These are phyloP conservation scores for Indicator indicator DNA, from an alignment of 2,113 vertebrate species.

Conservation along the genomic window DNA sequence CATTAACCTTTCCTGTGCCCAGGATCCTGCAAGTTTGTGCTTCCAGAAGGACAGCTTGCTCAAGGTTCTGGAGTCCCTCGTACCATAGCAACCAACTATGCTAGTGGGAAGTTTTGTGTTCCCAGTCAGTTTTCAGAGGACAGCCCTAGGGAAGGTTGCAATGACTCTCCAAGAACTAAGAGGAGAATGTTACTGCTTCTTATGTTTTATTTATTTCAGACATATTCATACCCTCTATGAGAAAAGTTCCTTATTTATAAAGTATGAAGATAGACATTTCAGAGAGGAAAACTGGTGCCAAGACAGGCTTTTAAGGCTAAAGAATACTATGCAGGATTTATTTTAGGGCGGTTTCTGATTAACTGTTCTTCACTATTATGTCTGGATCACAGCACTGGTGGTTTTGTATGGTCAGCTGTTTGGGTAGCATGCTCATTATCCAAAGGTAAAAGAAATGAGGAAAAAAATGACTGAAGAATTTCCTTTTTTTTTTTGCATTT, in stretches of 20 bases:
- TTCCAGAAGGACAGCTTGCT: neutral
- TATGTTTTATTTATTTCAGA: neutral
- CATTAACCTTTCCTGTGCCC: neutral
- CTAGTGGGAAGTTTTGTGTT: neutral
- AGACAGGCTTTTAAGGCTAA: conserved; percentile 11
- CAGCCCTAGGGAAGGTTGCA: neutral
- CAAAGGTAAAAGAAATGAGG: neutral
- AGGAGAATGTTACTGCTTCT: neutral
- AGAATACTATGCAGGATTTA: conserved; percentile 12
- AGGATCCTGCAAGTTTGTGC: neutral
- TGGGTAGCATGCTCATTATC: conserved; percentile 5
- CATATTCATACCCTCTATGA: neutral
- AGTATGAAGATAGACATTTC: neutral
- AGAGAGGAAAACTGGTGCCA: neutral
- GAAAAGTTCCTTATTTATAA: neutral
- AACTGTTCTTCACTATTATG: conserved; percentile 15
- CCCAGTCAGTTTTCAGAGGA: neutral
- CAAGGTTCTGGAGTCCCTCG: neutral
- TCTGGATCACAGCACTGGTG: conserved; percentile 15
- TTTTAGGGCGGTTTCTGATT: conserved; percentile 11
- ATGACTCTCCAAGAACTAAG: neutral
- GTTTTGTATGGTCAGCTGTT: conserved; percentile 39
- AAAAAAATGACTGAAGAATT: neutral
- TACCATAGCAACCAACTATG: neutral
- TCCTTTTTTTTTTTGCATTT: neutral